Evolutionary conservation across 2,113 vertebrate species (phyloP).

Genomic region (Istiophorus platypterus): DNA sequence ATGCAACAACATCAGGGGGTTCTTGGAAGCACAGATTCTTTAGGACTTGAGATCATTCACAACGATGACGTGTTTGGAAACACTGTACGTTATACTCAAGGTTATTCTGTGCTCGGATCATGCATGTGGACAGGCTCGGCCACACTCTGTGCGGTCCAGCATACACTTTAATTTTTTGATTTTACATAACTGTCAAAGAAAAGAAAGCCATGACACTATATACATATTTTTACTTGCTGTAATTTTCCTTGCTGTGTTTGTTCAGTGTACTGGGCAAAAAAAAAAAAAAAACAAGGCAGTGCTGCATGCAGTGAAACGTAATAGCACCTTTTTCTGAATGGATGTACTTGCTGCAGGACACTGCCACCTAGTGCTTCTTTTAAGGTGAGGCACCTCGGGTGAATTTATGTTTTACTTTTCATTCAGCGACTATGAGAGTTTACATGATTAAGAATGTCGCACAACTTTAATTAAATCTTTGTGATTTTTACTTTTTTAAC

Average conservation of each 20-base stretch:
- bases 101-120: slow-evolving; percentile 34
- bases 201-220: not conserved
- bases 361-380: slow-evolving; percentile 72
- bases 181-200: not conserved
- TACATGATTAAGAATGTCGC: not conserved
- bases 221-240: slow-evolving; percentile 35
- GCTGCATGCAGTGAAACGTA: slow-evolving; percentile 54
- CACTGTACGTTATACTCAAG: slow-evolving; percentile 32
- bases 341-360: slow-evolving; percentile 48
- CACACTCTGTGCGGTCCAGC: slow-evolving; percentile 3
- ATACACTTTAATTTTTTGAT: not conserved
- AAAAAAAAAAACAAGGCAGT: slow-evolving; percentile 37
- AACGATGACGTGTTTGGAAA: slow-evolving; percentile 29
- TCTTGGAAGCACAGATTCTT: slow-evolving; percentile 47
- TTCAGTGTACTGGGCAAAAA: slow-evolving; percentile 14
- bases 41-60: slow-evolving; percentile 18
- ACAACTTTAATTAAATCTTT: not conserved
- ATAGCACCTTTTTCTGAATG: slow-evolving; percentile 58
- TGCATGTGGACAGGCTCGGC: not conserved
- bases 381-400: not conserved
- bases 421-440: not conserved
- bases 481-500: not conserved
- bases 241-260: slow-evolving; percentile 48
- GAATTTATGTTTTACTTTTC: slow-evolving; percentile 1
- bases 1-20: slow-evolving; percentile 70